Conservation (phyloP, 2,888 invertebrate genomes). For the Lepidochrysops patricia region DNA sequence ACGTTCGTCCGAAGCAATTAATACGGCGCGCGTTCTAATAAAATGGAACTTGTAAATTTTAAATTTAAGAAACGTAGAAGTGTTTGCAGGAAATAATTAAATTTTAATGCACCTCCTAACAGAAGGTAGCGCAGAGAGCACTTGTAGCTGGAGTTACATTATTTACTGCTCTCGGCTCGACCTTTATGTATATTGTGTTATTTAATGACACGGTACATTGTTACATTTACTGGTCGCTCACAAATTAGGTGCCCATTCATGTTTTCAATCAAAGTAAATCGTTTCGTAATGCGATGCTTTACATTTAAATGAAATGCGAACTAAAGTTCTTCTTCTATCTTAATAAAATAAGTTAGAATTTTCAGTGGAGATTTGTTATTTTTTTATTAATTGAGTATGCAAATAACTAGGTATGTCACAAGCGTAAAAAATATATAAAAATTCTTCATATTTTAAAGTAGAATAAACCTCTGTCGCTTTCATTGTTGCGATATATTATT, state of each 20-base stretch:
- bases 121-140: slow-evolving; percentile 5
- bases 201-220: slow-evolving; percentile 2
- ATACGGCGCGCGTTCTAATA: slow-evolving; percentile 3
- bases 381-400: neutral
- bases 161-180: slow-evolving; percentile 1
- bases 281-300: neutral
- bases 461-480: slow-evolving; percentile 8
- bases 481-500: slow-evolving; percentile 5
- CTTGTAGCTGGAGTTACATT: slow-evolving; percentile 13
- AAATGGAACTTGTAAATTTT: slow-evolving; percentile 10
- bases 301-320: neutral
- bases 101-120: slow-evolving; percentile 16
- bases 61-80: slow-evolving; percentile 12
- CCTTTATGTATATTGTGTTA: slow-evolving; percentile 6
- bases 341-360: neutral
- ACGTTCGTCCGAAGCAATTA: neutral
- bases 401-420: neutral
- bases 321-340: neutral
- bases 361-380: slow-evolving; percentile 4
- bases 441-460: slow-evolving; percentile 7
- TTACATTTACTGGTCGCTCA: neutral
- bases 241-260: neutral
- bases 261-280: neutral
- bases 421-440: neutral
- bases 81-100: slow-evolving; percentile 16